These are phyloP conservation scores for Microplitis mediator DNA, from an alignment of 1,140 invertebrate genomes.

Conservation along the genomic window DNA sequence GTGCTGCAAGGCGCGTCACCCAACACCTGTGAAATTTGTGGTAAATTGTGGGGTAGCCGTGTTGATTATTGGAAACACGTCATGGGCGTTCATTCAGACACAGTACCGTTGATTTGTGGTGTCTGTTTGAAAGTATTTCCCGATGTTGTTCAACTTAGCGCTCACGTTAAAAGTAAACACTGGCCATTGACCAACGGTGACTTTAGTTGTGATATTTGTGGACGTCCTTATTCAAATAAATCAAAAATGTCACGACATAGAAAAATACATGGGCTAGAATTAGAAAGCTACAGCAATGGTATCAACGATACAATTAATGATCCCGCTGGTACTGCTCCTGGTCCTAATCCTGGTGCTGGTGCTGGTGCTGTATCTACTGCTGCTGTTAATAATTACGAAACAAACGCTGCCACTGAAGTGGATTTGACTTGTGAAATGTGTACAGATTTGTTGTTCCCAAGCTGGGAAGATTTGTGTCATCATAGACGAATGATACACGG, in stretches of 20 bases:
- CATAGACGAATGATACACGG: conserved; percentile 65
- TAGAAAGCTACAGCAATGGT: conserved; percentile 30
- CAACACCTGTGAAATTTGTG: conserved; percentile 63
- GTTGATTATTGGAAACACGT: conserved; percentile 67
- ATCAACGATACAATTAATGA: conserved; percentile 25
- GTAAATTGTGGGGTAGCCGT: conserved; percentile 64
- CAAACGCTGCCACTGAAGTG: conserved; percentile 26
- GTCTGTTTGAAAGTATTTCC: conserved; percentile 65
- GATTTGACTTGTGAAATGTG: conserved; percentile 60
- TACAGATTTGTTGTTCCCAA: conserved; percentile 54
- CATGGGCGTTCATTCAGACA: conserved; percentile 65
- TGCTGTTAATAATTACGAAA: neutral
- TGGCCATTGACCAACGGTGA: conserved; percentile 62
- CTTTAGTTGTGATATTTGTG: conserved; percentile 65
- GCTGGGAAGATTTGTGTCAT: conserved; percentile 62
- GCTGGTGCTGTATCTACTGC: too few relatives aligned
- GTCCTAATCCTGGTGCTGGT: too few relatives aligned
- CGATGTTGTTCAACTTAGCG: conserved; percentile 56
- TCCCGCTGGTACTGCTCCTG: too few relatives aligned
- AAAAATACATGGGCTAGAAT: conserved; percentile 60
- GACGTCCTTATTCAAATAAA: conserved; percentile 63
- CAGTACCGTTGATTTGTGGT: conserved; percentile 64
- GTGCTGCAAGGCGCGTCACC: conserved; percentile 59
- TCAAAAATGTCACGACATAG: conserved; percentile 65
- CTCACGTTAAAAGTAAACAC: conserved; percentile 60